phyloP scores from a whole-genome alignment of 2,888 invertebrate genomes.

The Achlya flavicornis region DNA sequence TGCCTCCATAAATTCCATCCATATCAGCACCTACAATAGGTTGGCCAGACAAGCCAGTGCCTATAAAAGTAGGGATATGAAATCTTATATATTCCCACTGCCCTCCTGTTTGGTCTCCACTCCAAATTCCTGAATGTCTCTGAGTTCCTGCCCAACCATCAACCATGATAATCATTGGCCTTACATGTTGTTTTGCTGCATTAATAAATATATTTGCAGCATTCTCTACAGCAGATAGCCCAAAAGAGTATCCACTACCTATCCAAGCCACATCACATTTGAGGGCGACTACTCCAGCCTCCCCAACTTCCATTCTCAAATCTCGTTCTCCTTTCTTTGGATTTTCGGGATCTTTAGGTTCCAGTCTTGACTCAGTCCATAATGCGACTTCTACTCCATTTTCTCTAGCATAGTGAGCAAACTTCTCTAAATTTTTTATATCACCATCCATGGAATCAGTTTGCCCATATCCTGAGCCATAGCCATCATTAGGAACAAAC shows the following conservation, averaged over 20 bases:
- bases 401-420: slow-evolving; percentile 60
- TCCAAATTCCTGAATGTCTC: slow-evolving; percentile 73
- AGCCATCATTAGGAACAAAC: slow-evolving; percentile 78
- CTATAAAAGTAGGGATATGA: slow-evolving; percentile 76
- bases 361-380: slow-evolving; percentile 74
- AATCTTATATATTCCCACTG: slow-evolving; percentile 78
- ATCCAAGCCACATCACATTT: slow-evolving; percentile 80
- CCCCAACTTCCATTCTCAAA: slow-evolving; percentile 63
- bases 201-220: slow-evolving; percentile 61
- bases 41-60: slow-evolving; percentile 71
- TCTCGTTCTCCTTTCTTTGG: slow-evolving; percentile 77
- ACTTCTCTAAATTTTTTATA: slow-evolving; percentile 66
- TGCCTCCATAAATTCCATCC: slow-evolving; percentile 75
- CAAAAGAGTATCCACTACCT: slow-evolving; percentile 73
- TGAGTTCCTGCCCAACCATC: slow-evolving; percentile 80
- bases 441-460: slow-evolving; percentile 70
- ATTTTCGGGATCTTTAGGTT: slow-evolving; percentile 63
- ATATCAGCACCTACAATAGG: slow-evolving; percentile 75
- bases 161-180: slow-evolving; percentile 72
- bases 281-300: slow-evolving; percentile 67
- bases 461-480: slow-evolving; percentile 77
- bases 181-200: slow-evolving; percentile 43
- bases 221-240: slow-evolving; percentile 66
- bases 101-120: slow-evolving; percentile 75
- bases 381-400: slow-evolving; percentile 71